Conservation (phyloP, 2,888 invertebrate genomes). For the Atrina japonica region DNA sequence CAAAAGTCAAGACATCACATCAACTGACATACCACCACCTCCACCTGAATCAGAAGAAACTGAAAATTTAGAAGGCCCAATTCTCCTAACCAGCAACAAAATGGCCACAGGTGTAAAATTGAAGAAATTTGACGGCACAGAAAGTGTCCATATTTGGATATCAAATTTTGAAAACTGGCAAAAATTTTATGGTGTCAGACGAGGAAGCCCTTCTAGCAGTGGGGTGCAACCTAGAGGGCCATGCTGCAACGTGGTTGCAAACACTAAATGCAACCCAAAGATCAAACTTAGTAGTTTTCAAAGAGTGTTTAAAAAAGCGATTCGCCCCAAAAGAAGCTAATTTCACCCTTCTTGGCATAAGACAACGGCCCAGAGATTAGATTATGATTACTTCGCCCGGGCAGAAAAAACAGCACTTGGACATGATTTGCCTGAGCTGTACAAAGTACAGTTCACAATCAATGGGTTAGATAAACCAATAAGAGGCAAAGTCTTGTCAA, state of each 20-base stretch:
- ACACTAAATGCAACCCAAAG: neutral
- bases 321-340: slow-evolving; percentile 1
- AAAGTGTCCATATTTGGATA: slow-evolving; percentile 18
- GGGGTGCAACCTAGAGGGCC: too few species aligned
- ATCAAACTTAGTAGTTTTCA: neutral
- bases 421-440: neutral
- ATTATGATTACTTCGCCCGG: neutral
- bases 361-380: neutral
- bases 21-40: too few species aligned
- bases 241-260: too few species aligned
- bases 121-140: too few species aligned
- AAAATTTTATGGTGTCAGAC: slow-evolving; percentile 16
- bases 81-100: too few species aligned
- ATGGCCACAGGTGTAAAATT: slow-evolving; percentile 11
- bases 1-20: too few species aligned
- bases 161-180: slow-evolving; percentile 9
- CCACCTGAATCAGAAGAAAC: too few species aligned
- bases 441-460: slow-evolving; percentile 3
- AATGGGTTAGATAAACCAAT: too few species aligned
- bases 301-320: neutral
- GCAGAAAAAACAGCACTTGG: neutral
- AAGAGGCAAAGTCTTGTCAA: too few species aligned
- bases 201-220: too few species aligned
- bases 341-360: neutral
- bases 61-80: too few species aligned